Evolutionary conservation across 2,888 invertebrate genomes (phyloP), one percentile per base, ranked within the genome.

Genomic region (Xestoiulus laeticollis): DNA sequence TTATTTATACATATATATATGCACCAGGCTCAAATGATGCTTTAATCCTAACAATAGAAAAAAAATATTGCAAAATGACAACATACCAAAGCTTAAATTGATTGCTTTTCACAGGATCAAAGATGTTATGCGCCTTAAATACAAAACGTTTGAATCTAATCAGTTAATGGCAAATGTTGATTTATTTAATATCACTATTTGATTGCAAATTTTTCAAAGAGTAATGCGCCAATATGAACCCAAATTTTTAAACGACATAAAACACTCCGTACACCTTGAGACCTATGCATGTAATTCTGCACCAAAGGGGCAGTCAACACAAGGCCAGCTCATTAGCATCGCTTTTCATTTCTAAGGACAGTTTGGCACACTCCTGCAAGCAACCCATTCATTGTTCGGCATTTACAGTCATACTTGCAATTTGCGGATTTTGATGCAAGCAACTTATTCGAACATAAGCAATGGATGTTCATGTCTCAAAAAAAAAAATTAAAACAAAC

Each of bases 51-150:
- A 48, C 48, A 16, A 59, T 59, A 59, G 38, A 38, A 22, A 59
- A 59, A 59, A 59, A 59, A 59, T 59, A 59, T 59, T 59, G 59
- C 59, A 59, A 59, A 59, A 59, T 59, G 59, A 59, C 59, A 59
- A 59, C n/a, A 59, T 22, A 59, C 59, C 59, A 59, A 59, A 59
- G 59, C 59, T 59, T 22, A 59, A 59, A 59, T 59, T 59, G 59
- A 59, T 59, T 59, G 59, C 59, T 59, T 59, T n/a, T n/a, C 8
- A 59, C 59, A 59, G 59, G 59, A 22, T 22, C 10, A 59, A 19
- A n/a, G n/a, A 59, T 59, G 19, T 59, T 59, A 59, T 8, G n/a
- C 22, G n/a, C 22, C 22, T 22, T n/a, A 22, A 59, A 6, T n/a
- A 59, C 22, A 59, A 59, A 59, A 59, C 59, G 22, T 3, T 59